Evolutionary conservation across 2,113 vertebrate species (phyloP), one percentile per base, ranked within the genome.

Genomic region (Peromyscus californicus): DNA sequence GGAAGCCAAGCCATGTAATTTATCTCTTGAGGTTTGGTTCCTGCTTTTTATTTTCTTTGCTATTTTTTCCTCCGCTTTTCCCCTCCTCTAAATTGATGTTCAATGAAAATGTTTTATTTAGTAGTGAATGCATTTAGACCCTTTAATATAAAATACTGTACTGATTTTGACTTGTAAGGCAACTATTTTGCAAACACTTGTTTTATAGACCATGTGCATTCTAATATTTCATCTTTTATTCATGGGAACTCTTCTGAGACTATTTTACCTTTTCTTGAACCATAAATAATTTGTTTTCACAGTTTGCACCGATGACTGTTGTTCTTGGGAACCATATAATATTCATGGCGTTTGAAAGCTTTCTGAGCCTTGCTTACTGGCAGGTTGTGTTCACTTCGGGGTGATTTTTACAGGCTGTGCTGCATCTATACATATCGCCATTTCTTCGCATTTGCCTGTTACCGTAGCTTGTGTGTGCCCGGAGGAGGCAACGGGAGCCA

Each of bases 151-250:
- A 94, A 96, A 94, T 89, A 80, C 42, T 79, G 13, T 89, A 82
- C 89, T 74, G 36, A 54, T 87, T 91, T n/a, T 97, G 89, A 95
- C 88, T 95, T 95, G 72, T 86, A 97, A 96, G 96, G 78, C 92
- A 95, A 89, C 45, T 96, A 5, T 96, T 97, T 86, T 91, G 61
- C 70, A 96, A 95, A 93, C 36, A 93, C 72, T 95, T 94, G 90
- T 91, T 94, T 96, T 95, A 76, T 93, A 97, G 90, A 86, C 84
- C 57, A 19, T 93, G 7, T 22, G 15, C 78, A 89, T 89, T 93
- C 65, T 67, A 65, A 48, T 96, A 97, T 92, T 98, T 97, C 95
- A 96, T 98, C 96, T 98, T 97, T 97, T 97, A 97, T 97, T 98
- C 96, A 97, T 95, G 33, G 83, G n/a, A 85, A 97, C 86, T 84